Evolutionary conservation across 2,797 vertebrate genomes (phyloP).

Genomic region (Enteromius afrohamiltoni): DNA sequence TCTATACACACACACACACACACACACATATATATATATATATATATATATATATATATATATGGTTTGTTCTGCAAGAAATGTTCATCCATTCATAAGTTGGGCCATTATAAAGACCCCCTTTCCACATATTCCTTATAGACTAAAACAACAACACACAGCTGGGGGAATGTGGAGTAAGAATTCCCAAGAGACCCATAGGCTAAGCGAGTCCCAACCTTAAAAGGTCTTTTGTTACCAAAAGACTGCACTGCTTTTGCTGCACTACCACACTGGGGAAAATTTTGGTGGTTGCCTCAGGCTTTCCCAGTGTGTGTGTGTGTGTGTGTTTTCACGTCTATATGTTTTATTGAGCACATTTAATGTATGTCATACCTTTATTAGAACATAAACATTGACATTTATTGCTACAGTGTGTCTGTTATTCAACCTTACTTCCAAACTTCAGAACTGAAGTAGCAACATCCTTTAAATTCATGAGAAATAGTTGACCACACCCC

Average conservation of each 20-base stretch:
- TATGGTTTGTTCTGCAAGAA: constrained; percentile 24
- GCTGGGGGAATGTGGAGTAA: constrained; percentile 60
- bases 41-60: neutral
- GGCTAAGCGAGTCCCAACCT: constrained; percentile 65
- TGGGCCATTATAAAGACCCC: constrained; percentile 39
- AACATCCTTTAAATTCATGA: neutral
- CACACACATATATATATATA: no score
- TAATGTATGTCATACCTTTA: constrained; percentile 25
- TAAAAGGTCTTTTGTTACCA: constrained; percentile 73
- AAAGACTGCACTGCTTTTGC: constrained; percentile 37
- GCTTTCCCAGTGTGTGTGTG: constrained; percentile 28
- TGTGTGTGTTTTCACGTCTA: neutral
- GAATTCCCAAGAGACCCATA: constrained; percentile 61
- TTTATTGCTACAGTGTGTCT: constrained; percentile 14
- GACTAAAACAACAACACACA: constrained; percentile 32
- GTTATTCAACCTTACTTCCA: constrained; percentile 12
- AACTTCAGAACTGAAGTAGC: neutral
- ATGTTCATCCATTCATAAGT: constrained; percentile 44
- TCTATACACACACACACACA: no score
- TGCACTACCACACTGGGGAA: constrained; percentile 29
- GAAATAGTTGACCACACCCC: neutral
- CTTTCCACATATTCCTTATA: constrained; percentile 62
- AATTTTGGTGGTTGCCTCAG: constrained; percentile 26
- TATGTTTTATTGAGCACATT: constrained; percentile 32
- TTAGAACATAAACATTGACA: constrained; percentile 37